Percentiles rank a stretch among this genome's conserved stretches.
phyloP scores from a whole-genome alignment of 2,888 invertebrate genomes.

The Spialia ferax region DNA sequence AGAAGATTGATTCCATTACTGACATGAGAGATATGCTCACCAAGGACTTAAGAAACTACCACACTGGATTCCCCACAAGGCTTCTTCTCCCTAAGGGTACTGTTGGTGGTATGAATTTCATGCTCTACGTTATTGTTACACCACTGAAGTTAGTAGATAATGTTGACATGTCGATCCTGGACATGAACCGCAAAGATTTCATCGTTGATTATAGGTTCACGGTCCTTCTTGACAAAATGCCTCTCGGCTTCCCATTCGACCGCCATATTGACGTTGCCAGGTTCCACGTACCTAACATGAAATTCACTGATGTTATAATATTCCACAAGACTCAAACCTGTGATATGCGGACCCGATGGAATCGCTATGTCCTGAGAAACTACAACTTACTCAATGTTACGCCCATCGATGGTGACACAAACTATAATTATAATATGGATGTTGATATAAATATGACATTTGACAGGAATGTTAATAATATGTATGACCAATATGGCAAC shows the following conservation, averaged over 20 bases:
- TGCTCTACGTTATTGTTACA: constrained; percentile 88
- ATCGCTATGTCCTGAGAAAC: constrained; percentile 68
- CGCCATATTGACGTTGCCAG: constrained; percentile 86
- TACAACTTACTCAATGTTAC: constrained; percentile 64
- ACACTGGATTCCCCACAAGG: constrained; percentile 90
- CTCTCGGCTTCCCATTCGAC: constrained; percentile 92
- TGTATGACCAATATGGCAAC: too few species aligned
- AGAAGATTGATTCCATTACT: constrained; percentile 86
- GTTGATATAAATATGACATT: constrained; percentile 58
- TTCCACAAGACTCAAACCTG: constrained; percentile 86
- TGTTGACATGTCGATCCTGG: constrained; percentile 66
- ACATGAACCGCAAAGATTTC: constrained; percentile 78
- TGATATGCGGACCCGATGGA: constrained; percentile 78
- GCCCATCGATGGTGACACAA: constrained; percentile 57
- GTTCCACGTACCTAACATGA: constrained; percentile 90
- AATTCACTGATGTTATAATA: constrained; percentile 88
- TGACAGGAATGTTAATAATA: constrained; percentile 43
- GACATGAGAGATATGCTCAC: constrained; percentile 65
- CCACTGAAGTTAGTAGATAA: constrained; percentile 81
- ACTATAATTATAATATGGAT: constrained; percentile 63
- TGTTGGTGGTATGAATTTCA: constrained; percentile 88
- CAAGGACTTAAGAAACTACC: constrained; percentile 75
- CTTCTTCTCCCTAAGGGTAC: constrained; percentile 91
- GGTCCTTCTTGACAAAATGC: constrained; percentile 86
- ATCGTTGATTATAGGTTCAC: constrained; percentile 71